Percentiles rank a stretch among this genome's conserved stretches.
Conservation (phyloP, 2,888 invertebrate genomes). For the Rhamnusium bicolor region DNA sequence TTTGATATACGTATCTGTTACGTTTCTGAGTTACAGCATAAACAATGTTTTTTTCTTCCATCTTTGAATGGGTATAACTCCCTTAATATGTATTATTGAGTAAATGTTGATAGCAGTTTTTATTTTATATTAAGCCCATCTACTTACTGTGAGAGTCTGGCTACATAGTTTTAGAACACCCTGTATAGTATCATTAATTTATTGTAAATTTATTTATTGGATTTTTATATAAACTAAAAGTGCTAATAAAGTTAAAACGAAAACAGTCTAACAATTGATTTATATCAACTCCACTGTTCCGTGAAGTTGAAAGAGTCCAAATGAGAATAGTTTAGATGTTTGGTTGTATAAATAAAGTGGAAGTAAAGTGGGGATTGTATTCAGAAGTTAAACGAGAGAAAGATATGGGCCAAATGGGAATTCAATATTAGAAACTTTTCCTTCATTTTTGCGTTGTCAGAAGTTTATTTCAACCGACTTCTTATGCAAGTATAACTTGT, state of each 20-base stretch:
- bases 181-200: no score
- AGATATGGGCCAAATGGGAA: slow-evolving; percentile 30
- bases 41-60: no score
- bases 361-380: slow-evolving; percentile 26
- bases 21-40: no score
- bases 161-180: no score
- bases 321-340: slow-evolving; percentile 6
- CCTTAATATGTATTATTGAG: no score
- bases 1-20: no score
- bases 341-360: slow-evolving; percentile 15
- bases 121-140: no score
- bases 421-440: slow-evolving; percentile 25
- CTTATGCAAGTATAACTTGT: neutral
- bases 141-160: no score
- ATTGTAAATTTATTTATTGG: neutral
- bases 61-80: no score
- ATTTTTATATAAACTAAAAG: neutral
- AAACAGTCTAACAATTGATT: neutral
- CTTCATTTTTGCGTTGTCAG: neutral
- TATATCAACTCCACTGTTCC: neutral
- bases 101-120: no score
- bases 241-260: neutral
- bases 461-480: neutral
- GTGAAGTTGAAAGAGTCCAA: neutral
- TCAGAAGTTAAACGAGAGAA: slow-evolving; percentile 31